A percentile compares a stretch with the other conserved stretches of the same genome.
Conservation (phyloP, 2,888 invertebrate genomes). For the Ophion obscuratus region DNA sequence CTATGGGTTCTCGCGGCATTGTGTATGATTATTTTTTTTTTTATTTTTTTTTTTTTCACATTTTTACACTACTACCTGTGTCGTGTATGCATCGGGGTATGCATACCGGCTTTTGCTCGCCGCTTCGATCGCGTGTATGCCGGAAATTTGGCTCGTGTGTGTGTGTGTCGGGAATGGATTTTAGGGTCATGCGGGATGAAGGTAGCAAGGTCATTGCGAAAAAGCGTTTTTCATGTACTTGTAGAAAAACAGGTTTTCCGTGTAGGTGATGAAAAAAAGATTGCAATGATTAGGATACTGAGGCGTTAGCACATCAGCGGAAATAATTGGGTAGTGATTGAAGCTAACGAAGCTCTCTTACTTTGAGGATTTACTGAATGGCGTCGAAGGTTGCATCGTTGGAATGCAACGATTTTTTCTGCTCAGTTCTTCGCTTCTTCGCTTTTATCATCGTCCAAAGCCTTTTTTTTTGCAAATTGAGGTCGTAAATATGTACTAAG, state of each 20-base stretch:
- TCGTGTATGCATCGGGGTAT: not conserved
- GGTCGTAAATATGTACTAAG: no score
- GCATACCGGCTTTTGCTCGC: not conserved
- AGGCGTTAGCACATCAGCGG: no score
- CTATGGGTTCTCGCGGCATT: constrained; percentile 27
- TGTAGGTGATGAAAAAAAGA: not conserved
- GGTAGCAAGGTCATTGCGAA: not conserved
- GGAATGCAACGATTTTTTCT: no score
- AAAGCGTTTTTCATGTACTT: not conserved
- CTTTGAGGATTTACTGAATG: no score
- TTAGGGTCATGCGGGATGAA: not conserved
- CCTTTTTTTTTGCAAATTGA: no score
- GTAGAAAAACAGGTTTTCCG: not conserved
- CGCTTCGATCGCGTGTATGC: not conserved
- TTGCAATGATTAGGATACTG: no score
- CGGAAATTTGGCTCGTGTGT: not conserved
- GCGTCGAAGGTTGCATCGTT: no score
- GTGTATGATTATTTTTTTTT: constrained; percentile 40
- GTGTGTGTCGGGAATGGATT: not conserved
- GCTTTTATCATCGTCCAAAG: no score
- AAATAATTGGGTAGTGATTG: no score
- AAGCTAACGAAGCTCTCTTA: no score
- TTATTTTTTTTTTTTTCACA: constrained; percentile 34
- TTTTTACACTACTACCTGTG: not conserved
- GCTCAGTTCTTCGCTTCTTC: no score